Evolutionary conservation across 2,113 vertebrate species (phyloP).

Genomic region (Myotis lucifugus): DNA sequence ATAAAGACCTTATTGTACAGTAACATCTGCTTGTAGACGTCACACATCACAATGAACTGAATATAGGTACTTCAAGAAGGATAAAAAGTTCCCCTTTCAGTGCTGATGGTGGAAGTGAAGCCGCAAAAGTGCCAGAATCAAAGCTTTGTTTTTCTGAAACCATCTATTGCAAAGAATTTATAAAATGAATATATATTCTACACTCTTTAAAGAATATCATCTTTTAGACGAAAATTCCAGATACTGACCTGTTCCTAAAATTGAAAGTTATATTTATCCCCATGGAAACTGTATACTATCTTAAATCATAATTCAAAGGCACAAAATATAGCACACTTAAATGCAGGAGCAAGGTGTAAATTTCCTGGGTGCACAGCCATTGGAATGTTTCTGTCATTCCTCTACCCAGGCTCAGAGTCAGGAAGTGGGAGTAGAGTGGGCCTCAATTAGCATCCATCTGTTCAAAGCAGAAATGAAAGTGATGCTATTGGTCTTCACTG

Average conservation of each 20-base stretch:
- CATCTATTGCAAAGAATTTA: neutral
- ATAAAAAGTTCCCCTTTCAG: neutral
- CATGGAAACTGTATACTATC: neutral
- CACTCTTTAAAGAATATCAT: neutral
- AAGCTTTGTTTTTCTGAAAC: conserved; percentile 14
- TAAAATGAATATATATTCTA: neutral
- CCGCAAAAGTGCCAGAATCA: neutral
- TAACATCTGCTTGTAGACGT: neutral
- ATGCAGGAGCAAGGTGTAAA: neutral
- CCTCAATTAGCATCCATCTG: neutral
- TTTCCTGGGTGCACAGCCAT: neutral
- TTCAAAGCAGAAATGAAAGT: neutral
- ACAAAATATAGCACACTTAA: neutral
- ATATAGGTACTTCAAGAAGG: neutral
- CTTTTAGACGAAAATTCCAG: conserved; percentile 13
- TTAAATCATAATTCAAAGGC: neutral
- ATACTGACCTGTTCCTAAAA: neutral
- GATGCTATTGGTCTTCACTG: neutral
- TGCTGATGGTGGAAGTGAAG: neutral
- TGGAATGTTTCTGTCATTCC: neutral
- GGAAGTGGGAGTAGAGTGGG: neutral
- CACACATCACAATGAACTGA: neutral
- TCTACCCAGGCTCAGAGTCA: neutral
- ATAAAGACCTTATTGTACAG: neutral
- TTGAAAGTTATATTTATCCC: neutral